Percentiles rank a stretch among this genome's conserved stretches.
These are phyloP conservation scores for Drosophila willistoni DNA, from an alignment of 1,140 invertebrate genomes.

Conservation along the genomic window DNA sequence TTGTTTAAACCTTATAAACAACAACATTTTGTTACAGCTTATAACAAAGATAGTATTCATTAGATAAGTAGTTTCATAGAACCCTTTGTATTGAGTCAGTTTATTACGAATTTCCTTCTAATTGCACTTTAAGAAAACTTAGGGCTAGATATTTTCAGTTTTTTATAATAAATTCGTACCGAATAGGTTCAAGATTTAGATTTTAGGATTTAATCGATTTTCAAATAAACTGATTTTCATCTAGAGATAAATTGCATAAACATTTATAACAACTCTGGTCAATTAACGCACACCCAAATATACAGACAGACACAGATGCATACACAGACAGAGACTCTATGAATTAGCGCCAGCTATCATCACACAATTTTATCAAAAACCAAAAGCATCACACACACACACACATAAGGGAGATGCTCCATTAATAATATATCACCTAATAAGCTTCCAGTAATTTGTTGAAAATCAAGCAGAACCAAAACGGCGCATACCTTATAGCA, in stretches of 20 bases:
- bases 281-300: constrained; percentile 24
- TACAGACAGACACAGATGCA: too few relatives aligned
- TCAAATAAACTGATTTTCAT: neutral
- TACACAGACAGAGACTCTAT: neutral
- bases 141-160: neutral
- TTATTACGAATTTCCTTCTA: too few relatives aligned
- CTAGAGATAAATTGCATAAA: neutral
- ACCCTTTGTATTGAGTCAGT: too few relatives aligned
- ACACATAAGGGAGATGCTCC: constrained; percentile 24
- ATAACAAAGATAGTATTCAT: too few relatives aligned
- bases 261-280: constrained; percentile 15
- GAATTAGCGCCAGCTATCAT: constrained; percentile 41
- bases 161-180: neutral
- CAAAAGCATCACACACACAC: neutral
- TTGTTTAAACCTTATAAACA: too few relatives aligned
- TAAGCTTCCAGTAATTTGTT: constrained; percentile 69
- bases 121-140: too few relatives aligned
- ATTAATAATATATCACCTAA: constrained; percentile 70
- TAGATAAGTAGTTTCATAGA: too few relatives aligned
- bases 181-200: neutral
- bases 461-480: constrained; percentile 51
- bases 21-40: too few relatives aligned
- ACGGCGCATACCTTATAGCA: constrained; percentile 61
- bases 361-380: constrained; percentile 50
- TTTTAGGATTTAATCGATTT: neutral